Evolutionary conservation across 2,888 invertebrate species (phyloP), one percentile per base, ranked within the genome.

Genomic region (Liopterus haemorrhoidalis): DNA sequence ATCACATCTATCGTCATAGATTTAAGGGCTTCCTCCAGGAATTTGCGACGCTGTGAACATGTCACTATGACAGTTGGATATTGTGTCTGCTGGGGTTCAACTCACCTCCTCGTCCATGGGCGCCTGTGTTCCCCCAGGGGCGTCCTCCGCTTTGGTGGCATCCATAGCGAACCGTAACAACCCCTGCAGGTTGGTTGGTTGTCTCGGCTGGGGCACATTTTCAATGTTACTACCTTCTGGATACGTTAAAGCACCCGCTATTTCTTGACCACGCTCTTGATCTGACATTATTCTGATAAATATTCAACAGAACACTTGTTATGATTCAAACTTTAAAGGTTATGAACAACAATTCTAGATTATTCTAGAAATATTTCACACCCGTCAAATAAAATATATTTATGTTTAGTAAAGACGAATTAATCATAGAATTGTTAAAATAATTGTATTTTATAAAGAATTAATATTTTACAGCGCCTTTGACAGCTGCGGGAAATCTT

Each of bases 121-220:
- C n/a, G 70, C 64, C 3, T 67, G 61, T 1, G 75, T 66, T 25
- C 67, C 60, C 1, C 67, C 65, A 0, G 77, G 70, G 1, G 75
- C 72, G 65, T 79, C 77, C 59, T 81, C 79, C 15, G 68, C 61
- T 56, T 71, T 71, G 1, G 79, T 76, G 1, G 81, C 79, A 59
- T 83, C 81, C 74, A 84, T 76, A 1, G 82, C 81, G 66, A 80
- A 85, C 47, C 77, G 69, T 9, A 86, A 67, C 2, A 86, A 64
- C 9, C 82, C 83, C 50, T 67, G 67, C 2, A 68, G 48, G 49
- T 55, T 65, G 14, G 59, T 56, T 2, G 68, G 67, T 49, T 66
- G 67, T 43, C 63, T 56, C 3, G 66, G 66, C 52, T 64, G 63
- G 20, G 48, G 47, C 3, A 43, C 33, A 43, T 28, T 42, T 19